phyloP scores from a whole-genome alignment of 2,113 vertebrate genomes.

The Percina caprodes region DNA sequence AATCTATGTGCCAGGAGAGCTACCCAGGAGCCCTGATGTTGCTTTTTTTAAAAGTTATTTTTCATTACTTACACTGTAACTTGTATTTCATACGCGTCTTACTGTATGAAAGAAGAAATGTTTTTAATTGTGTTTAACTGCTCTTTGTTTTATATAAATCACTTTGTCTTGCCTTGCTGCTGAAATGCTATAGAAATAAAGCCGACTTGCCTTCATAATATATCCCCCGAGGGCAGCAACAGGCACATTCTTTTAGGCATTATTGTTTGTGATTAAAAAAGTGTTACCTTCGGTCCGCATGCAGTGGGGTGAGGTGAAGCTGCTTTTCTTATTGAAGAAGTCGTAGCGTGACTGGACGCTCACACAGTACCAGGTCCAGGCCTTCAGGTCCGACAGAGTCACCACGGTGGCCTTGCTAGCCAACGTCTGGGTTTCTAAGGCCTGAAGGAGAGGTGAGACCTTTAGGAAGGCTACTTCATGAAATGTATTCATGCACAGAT shows the following conservation, averaged over 20 bases:
- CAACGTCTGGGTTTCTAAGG: not conserved
- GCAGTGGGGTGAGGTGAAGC: conserved; percentile 66
- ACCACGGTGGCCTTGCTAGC: conserved; percentile 28
- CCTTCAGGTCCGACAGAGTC: conserved; percentile 59
- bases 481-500: not conserved
- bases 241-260: not conserved
- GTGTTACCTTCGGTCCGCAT: conserved; percentile 70
- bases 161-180: no score
- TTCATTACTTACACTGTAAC: no score
- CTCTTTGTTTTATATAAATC: no score
- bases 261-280: not conserved
- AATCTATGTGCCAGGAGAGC: no score
- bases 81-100: no score
- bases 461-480: not conserved
- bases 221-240: no score
- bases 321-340: conserved; percentile 70
- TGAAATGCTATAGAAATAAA: no score
- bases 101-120: no score
- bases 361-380: conserved; percentile 78
- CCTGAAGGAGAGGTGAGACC: not conserved
- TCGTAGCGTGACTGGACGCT: conserved; percentile 53
- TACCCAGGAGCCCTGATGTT: no score
- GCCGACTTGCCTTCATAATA: no score
- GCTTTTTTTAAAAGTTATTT: no score
- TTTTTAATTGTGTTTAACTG: no score